Percentiles rank a stretch among this genome's conserved stretches.
These are phyloP conservation scores for Chymomyza amoena DNA, from an alignment of 2,888 invertebrate species.

Conservation along the genomic window DNA sequence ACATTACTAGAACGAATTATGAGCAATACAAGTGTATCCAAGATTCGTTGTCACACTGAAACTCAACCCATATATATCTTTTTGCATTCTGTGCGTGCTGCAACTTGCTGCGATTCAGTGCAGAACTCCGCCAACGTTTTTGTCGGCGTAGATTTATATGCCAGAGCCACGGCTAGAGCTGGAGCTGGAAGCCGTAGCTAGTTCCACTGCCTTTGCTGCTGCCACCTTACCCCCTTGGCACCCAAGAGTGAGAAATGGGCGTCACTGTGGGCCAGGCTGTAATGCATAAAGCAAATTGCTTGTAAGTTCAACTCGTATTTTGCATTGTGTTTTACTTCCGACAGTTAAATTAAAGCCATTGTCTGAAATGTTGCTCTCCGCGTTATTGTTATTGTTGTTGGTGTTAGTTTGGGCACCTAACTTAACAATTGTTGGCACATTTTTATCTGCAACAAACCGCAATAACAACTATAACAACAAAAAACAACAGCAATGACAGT, in stretches of 20 bases:
- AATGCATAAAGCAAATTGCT: slow-evolving; percentile 70
- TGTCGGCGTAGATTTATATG: slow-evolving; percentile 51
- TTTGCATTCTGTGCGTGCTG: slow-evolving; percentile 53
- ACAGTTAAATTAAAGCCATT: slow-evolving; percentile 75
- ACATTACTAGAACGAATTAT: neutral
- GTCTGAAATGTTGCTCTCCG: slow-evolving; percentile 36
- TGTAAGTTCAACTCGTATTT: slow-evolving; percentile 71
- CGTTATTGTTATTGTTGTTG: slow-evolving; percentile 36
- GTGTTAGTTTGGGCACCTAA: slow-evolving; percentile 60
- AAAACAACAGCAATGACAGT: slow-evolving; percentile 36
- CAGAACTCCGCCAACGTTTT: slow-evolving; percentile 60
- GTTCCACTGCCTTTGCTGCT: neutral
- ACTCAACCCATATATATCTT: neutral
- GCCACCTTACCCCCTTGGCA: neutral
- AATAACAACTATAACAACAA: slow-evolving; percentile 37
- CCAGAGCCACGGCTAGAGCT: neutral
- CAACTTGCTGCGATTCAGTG: slow-evolving; percentile 52
- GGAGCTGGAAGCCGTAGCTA: neutral
- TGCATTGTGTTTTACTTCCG: slow-evolving; percentile 74
- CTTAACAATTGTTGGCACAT: slow-evolving; percentile 63
- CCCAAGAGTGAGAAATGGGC: slow-evolving; percentile 45
- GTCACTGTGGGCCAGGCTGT: slow-evolving; percentile 34
- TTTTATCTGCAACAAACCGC: slow-evolving; percentile 45
- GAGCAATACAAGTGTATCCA: neutral
- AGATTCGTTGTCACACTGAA: neutral